Base-by-base conservation (phyloP, 2,797 vertebrate species). In the Sebastes matsubarae region DNA sequence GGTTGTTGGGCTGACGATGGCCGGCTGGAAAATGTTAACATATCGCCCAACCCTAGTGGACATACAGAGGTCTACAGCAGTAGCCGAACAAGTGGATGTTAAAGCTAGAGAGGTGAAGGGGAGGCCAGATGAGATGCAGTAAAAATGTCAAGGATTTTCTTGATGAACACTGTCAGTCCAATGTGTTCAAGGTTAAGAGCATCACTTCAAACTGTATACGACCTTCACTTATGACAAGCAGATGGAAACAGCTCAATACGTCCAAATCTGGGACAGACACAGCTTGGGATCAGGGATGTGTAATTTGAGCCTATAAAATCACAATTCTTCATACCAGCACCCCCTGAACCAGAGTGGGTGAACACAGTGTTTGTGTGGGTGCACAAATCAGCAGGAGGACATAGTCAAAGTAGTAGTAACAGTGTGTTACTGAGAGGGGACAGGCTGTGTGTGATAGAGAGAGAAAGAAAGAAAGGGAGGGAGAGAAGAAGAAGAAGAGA, bases 381-480 rank as follows among this genome's bases (percentile, higher is more conserved):
- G 68, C 59, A 82, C 22, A 80, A 30, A 82, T 55, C 64, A 38
- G 20, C 68, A 78, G 50, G 68, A 71, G 54, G 72, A 66, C 64
- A 75, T 55, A 63, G 64, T 76, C 66, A 79, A 79, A 82, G 71
- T 75, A 81, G 68, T 63, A 82, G 52, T 54, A 54, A 55, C 29
- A 71, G 46, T 32, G 14, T 72, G 77, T 65, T 75, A 52, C 42
- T 75, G 68, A 73, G 66, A 64, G 38, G 34, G 36, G 57, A 64
- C 14, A 10, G 14, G 75, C 64, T 72, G 58, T 60, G 54, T 84
- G 68, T 59, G 68, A 86, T 22, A 30, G 46, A 79, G 57, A 52
- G 18, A 58, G 59, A 38, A 38, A 14, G 36, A 38, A 38, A 38
- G 36, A 38, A 38, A 38, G 36, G 13, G 22, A 38, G 13, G 13